phyloP scores from a whole-genome alignment of 2,113 vertebrate genomes.

The Azemiops feae region DNA sequence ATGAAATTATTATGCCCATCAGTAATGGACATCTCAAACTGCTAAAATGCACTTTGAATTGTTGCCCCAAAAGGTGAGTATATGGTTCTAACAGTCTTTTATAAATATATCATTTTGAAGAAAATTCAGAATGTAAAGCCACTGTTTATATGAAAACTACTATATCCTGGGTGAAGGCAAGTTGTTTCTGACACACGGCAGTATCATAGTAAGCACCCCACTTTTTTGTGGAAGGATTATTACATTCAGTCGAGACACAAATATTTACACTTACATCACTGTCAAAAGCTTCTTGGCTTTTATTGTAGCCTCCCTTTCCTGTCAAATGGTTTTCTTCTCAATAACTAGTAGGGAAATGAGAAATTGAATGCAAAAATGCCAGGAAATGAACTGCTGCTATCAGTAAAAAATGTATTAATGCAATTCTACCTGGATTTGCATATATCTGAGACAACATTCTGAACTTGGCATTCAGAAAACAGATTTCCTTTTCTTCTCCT shows the following conservation, averaged over 20 bases:
- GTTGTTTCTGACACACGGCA: not conserved
- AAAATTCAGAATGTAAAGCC: not conserved
- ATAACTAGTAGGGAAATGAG: not conserved
- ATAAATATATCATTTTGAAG: constrained; percentile 1
- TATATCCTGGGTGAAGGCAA: constrained; percentile 8
- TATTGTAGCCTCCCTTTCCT: not conserved
- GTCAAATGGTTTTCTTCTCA: not conserved
- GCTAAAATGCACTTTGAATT: not conserved
- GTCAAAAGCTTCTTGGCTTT: not conserved
- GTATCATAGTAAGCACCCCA: not conserved
- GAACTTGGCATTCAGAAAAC: not conserved
- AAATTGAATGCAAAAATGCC: not conserved
- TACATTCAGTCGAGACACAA: constrained; percentile 16
- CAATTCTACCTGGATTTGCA: not conserved
- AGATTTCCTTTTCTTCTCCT: not conserved
- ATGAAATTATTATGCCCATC: not conserved
- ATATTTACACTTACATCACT: fast-evolving
- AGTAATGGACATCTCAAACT: not conserved
- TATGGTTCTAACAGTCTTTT: not conserved
- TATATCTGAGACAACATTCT: not conserved
- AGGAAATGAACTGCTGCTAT: constrained; percentile 13
- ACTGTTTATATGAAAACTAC: not conserved
- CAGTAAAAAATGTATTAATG: not conserved
- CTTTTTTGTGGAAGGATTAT: not conserved
- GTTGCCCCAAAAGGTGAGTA: not conserved